These are phyloP conservation scores for Pollenia labialis DNA, from an alignment of 2,888 invertebrate species.

Conservation along the genomic window DNA sequence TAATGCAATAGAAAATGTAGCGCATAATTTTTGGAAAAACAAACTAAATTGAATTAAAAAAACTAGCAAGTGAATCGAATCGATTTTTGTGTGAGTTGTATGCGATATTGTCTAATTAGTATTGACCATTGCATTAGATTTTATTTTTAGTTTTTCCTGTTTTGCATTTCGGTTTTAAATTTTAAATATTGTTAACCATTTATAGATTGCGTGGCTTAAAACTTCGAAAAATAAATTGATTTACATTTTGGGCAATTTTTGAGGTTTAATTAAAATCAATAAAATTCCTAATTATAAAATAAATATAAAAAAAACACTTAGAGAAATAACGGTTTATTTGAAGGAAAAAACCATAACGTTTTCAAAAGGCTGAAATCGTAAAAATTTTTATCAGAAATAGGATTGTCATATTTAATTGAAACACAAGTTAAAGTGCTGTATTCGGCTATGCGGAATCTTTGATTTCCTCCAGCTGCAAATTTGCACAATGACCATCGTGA, in stretches of 20 bases:
- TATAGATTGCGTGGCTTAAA: constrained; percentile 45
- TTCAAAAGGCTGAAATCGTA: no score
- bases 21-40: background rate
- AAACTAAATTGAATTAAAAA: constrained; percentile 3
- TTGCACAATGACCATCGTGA: no score
- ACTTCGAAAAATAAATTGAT: constrained; percentile 42
- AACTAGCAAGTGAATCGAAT: constrained; percentile 22
- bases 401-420: no score
- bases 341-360: background rate
- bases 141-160: background rate
- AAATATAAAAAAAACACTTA: background rate
- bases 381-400: no score
- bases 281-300: constrained; percentile 50
- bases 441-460: no score
- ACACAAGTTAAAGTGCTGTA: no score
- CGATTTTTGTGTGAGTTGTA: background rate
- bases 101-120: constrained; percentile 28
- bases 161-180: background rate
- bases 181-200: constrained; percentile 18
- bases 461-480: no score
- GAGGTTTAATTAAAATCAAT: constrained; percentile 49
- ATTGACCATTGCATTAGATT: constrained; percentile 56
- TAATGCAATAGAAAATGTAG: constrained; percentile 16
- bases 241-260: constrained; percentile 28
- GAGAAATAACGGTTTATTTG: background rate